Conservation (phyloP, 2,888 invertebrate species). For the Drosophila suboccidentalis region DNA sequence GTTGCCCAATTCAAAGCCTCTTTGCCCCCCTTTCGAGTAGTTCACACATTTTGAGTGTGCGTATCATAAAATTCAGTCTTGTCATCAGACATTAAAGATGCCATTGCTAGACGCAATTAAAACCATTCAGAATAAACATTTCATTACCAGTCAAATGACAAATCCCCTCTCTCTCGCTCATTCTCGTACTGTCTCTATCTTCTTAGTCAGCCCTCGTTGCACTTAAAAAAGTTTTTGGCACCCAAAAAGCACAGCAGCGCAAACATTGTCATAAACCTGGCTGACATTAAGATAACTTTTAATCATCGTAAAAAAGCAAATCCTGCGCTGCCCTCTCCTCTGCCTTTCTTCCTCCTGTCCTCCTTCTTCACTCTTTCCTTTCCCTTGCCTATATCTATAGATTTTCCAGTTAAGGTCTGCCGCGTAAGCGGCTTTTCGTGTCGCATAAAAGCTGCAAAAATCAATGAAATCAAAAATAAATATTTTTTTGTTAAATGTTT, state of each 20-base stretch:
- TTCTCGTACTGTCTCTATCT: background rate
- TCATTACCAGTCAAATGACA: slow-evolving; percentile 65
- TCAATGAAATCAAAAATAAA: slow-evolving; percentile 38
- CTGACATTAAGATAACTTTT: slow-evolving; percentile 79
- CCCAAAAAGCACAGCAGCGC: slow-evolving; percentile 47
- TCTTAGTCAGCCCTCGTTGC: slow-evolving; percentile 8
- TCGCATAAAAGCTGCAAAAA: slow-evolving; percentile 37
- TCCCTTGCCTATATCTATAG: background rate
- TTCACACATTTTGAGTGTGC: slow-evolving; percentile 38
- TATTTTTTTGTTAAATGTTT: slow-evolving; percentile 40
- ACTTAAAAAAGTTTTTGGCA: slow-evolving; percentile 41
- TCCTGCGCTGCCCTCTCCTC: slow-evolving; percentile 22
- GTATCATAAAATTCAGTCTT: slow-evolving; percentile 49
- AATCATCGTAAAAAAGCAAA: slow-evolving; percentile 74
- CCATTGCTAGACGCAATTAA: slow-evolving; percentile 76
- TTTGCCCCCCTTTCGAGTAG: slow-evolving; percentile 16
- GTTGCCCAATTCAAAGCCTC: slow-evolving; percentile 3
- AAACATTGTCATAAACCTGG: slow-evolving; percentile 73
- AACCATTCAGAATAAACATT: slow-evolving; percentile 70
- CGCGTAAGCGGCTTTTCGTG: slow-evolving; percentile 74
- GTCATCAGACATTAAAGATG: slow-evolving; percentile 73
- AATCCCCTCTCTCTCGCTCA: slow-evolving; percentile 9
- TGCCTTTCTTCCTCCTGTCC: background rate
- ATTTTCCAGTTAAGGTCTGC: slow-evolving; percentile 44
- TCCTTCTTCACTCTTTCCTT: background rate